These are phyloP conservation scores for Podargus strigoides DNA, from an alignment of 2,797 vertebrate genomes.

Conservation along the genomic window DNA sequence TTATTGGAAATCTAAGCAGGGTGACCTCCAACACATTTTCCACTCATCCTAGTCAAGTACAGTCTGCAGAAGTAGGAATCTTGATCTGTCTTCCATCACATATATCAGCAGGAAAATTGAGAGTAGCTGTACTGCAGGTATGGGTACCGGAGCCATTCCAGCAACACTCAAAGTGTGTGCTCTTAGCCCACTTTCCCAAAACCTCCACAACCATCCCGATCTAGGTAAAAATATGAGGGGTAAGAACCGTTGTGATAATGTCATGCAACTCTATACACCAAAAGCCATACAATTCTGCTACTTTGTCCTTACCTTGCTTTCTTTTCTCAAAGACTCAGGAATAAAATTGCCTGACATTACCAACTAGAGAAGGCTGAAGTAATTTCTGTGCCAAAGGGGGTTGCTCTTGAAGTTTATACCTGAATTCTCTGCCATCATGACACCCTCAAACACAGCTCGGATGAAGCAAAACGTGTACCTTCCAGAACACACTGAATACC, in stretches of 20 bases:
- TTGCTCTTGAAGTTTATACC: neutral
- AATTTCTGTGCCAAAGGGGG: neutral
- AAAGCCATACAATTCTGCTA: neutral
- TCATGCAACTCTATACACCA: neutral
- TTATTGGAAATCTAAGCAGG: neutral
- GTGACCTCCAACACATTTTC: neutral
- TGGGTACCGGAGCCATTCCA: neutral
- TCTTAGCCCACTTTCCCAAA: neutral
- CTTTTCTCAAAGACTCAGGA: neutral
- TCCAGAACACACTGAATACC: neutral
- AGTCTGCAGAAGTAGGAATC: neutral
- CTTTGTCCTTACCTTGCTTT: neutral
- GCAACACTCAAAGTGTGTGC: neutral
- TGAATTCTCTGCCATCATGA: neutral
- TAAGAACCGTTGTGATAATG: neutral
- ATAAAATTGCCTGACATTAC: neutral
- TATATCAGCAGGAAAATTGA: neutral
- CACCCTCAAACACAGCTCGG: neutral
- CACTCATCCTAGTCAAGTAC: neutral
- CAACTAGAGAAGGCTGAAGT: neutral
- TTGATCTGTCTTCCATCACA: neutral
- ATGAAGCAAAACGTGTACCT: neutral
- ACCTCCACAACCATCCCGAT: neutral
- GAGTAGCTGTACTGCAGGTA: neutral
- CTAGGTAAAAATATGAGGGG: neutral